Percentiles rank a stretch among this genome's conserved stretches.
These are phyloP conservation scores for Dipodomys stephensi DNA, from an alignment of 2,113 vertebrate species.

Conservation along the genomic window DNA sequence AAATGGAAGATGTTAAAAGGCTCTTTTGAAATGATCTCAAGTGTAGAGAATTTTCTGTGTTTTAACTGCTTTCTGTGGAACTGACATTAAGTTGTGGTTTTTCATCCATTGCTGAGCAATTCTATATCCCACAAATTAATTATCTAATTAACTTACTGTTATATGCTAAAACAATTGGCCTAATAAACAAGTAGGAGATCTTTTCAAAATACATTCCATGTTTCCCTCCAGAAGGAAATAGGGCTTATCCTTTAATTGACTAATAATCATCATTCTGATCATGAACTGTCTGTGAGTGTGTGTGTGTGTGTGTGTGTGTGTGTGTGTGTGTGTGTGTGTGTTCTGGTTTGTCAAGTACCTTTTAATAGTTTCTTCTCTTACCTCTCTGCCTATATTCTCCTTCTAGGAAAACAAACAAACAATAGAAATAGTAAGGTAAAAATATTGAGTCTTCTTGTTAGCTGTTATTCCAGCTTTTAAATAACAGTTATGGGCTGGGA, in stretches of 20 bases:
- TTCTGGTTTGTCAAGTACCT: neutral
- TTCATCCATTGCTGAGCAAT: neutral
- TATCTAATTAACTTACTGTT: neutral
- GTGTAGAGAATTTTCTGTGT: neutral
- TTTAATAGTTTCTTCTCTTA: neutral
- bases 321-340: neutral
- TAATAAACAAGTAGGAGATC: neutral
- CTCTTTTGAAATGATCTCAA: neutral
- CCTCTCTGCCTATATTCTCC: neutral
- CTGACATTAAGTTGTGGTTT: neutral
- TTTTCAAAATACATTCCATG: neutral
- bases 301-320: too few species aligned
- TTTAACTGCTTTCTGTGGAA: neutral
- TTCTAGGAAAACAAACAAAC: neutral
- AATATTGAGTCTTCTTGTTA: neutral
- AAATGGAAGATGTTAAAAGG: neutral
- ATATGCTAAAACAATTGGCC: slow-evolving; percentile 1
- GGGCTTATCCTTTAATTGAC: neutral
- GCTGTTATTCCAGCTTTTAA: neutral
- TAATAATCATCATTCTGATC: neutral
- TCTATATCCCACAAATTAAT: neutral
- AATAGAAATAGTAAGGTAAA: neutral
- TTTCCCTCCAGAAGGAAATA: neutral
- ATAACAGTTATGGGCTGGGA: neutral
- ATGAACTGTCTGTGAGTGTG: neutral